These are phyloP conservation scores for Buathra laborator DNA, from an alignment of 2,888 invertebrate genomes.

Conservation along the genomic window DNA sequence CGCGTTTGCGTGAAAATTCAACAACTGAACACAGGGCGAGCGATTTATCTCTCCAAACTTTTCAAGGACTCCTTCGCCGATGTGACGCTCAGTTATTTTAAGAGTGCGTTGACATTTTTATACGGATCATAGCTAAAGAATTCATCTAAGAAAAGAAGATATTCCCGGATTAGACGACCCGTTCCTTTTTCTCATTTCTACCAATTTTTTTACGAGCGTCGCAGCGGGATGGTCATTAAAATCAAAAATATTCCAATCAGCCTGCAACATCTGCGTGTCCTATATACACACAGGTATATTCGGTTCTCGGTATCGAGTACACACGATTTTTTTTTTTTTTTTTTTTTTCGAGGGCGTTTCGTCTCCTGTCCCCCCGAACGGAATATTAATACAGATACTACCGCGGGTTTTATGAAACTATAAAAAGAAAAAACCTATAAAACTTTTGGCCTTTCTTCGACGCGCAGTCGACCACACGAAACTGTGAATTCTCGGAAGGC, in stretches of 20 bases:
- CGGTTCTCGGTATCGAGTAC: background rate
- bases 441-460: background rate
- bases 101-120: background rate
- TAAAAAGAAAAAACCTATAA: slow-evolving; percentile 33
- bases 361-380: background rate
- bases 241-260: slow-evolving; percentile 54
- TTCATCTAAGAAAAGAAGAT: slow-evolving; percentile 14
- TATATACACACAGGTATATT: slow-evolving; percentile 14
- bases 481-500: slow-evolving; percentile 11
- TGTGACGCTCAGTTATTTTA: background rate
- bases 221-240: slow-evolving; percentile 54
- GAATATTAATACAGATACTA: background rate
- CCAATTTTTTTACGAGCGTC: slow-evolving; percentile 55
- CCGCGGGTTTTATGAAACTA: slow-evolving; percentile 37
- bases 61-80: background rate
- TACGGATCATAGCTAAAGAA: slow-evolving; percentile 2
- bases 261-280: slow-evolving; percentile 41
- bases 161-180: slow-evolving; percentile 16
- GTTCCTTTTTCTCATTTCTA: slow-evolving; percentile 31
- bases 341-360: slow-evolving; percentile 26
- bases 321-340: slow-evolving; percentile 5
- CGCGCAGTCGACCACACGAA: background rate
- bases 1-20: background rate
- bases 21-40: background rate
- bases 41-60: background rate